Evolutionary conservation across 2,888 invertebrate species (phyloP), one percentile per base, ranked within the genome.

Genomic region (Copidosoma aretas): DNA sequence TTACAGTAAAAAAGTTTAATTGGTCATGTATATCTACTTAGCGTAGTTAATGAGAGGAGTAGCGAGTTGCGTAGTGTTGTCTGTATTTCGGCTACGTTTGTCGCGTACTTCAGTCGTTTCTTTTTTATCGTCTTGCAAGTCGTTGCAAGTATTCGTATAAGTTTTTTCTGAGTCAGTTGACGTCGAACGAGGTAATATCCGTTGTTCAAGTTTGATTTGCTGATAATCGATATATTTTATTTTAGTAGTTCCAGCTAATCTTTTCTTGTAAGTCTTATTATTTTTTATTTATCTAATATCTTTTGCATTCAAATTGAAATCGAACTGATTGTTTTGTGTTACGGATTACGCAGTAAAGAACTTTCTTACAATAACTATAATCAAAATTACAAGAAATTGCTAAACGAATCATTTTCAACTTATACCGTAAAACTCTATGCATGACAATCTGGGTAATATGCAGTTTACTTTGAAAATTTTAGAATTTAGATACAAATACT

Each of bases 1-100:
- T 81, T 83, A 83, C 83, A 83, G 82, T 83, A 82, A 82, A 83
- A 83, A 83, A 82, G 14, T 80, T 81, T 73, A 80, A 82, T 82
- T 82, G 79, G 82, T 82, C 82, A 79, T 82, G 79, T 79, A 79
- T 75, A 79, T 75, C 79, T 81, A 80, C 76, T 78, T 78, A 80
- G 73, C 75, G 76, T 79, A 78, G 78, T 3, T 78, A 76, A 77
- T 75, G 75, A 78, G 77, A 70, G 74, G 76, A 79, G 78, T 80
- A 81, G 77, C 80, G 78, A 78, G 78, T 81, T 78, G 77, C 77
- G 78, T 81, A 78, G 77, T 73, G 79, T 80, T 80, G 79, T 81
- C 80, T 73, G 77, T 32, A 32, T 80, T 77, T 78, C 78, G 75
- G 77, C 78, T 79, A 77, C 77, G 73, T 77, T 32, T 75, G 78